Base-by-base conservation (phyloP, 2,888 invertebrate species). In the Stenotaenia linearis region DNA sequence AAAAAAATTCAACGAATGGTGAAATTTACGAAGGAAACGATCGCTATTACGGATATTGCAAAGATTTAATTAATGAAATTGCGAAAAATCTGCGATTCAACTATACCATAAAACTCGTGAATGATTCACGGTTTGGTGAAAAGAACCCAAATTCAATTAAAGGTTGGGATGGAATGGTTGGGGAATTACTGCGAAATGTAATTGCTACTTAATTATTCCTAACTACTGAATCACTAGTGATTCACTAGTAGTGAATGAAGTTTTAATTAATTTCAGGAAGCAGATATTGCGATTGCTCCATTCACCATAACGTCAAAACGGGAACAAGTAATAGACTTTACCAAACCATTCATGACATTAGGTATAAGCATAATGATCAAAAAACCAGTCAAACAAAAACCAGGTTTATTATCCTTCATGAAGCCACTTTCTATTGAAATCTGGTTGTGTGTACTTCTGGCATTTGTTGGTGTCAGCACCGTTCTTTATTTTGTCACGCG, bases 361-460 rank as follows among this genome's bases (percentile, higher is more conserved):
- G 97, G 97, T 80, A 96, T 96, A 85, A 96, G 96, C 83, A 94
- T 98, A 83, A 95, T 95, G 93, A 94, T 96, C 85, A 94, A 95
- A 87, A 96, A 94, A 85, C 94, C 95, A 21, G 90, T 93, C 83
- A 95, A 95, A 87, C 93, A 94, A 87, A 92, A 93, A 84, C 93
- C 97, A 15, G 95, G 96, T 45, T 97, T 98, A 37, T 98, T 99
- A 88, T 97, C 97, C 85, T 99, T 99, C 88, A 91, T 99, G 87
- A 94, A 95, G 87, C 99, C 99, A 37, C 90, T 99, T 82, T 97
- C 97, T 82, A 93, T 95, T 85, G 96, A 97, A 89, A 98, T 98
- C 86, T 98, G 98, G 98, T 95, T 97, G 87, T 91, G 91, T 86
- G 89, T 90, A 80, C 88, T 90, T 77, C 89, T 98, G 87, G 97